phyloP scores from a whole-genome alignment of 2,888 invertebrate species.

The Resseliella maxima region DNA sequence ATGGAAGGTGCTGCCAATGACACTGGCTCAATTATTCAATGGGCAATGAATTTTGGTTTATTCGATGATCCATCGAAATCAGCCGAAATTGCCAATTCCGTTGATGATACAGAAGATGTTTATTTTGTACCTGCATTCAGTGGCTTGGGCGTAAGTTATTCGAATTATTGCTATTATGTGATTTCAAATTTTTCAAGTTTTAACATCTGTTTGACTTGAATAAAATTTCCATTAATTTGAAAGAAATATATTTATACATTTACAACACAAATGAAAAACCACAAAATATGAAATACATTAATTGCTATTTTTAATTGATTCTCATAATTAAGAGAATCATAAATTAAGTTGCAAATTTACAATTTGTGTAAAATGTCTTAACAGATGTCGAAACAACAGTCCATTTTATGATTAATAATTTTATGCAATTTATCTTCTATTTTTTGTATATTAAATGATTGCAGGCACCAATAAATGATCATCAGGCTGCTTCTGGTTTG shows the following conservation, averaged over 20 bases:
- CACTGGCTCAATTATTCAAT: slow-evolving; percentile 87
- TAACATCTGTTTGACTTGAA: too few species aligned
- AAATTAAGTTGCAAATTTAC: not conserved
- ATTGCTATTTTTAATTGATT: slow-evolving; percentile 14
- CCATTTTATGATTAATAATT: too few species aligned
- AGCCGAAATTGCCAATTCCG: slow-evolving; percentile 75
- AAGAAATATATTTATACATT: not conserved
- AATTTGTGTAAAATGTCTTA: not conserved
- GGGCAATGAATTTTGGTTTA: slow-evolving; percentile 79
- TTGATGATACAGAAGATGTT: slow-evolving; percentile 79
- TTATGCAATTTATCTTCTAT: slow-evolving; percentile 54
- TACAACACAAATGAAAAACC: not conserved
- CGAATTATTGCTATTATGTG: not conserved
- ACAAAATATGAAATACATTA: too few species aligned
- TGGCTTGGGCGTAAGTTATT: slow-evolving; percentile 79
- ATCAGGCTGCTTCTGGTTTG: slow-evolving; percentile 85
- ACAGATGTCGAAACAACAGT: not conserved
- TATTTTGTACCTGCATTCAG: slow-evolving; percentile 92
- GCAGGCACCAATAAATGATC: slow-evolving; percentile 93
- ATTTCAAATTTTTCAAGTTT: too few species aligned
- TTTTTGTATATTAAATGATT: slow-evolving; percentile 58
- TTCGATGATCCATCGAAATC: slow-evolving; percentile 75
- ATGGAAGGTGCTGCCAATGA: slow-evolving; percentile 91
- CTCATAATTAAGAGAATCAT: not conserved
- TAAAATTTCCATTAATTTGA: too few species aligned